A percentile compares a stretch with the other conserved stretches of the same genome.
phyloP scores from a whole-genome alignment of 2,797 vertebrate genomes.

The Phalloptychus januarius region DNA sequence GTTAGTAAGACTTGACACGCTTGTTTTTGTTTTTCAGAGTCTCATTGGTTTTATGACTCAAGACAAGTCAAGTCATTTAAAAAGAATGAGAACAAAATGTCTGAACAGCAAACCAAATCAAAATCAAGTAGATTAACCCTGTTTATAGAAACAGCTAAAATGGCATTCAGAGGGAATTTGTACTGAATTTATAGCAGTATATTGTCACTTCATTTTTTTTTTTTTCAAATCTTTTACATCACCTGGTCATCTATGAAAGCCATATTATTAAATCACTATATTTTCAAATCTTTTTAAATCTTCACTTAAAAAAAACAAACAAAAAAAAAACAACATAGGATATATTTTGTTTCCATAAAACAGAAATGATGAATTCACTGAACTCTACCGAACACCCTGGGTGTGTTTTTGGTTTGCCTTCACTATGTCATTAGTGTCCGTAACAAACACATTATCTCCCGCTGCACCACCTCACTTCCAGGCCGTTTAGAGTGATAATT shows the following conservation, averaged over 20 bases:
- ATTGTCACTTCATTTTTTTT: not conserved
- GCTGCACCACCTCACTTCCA: constrained; percentile 56
- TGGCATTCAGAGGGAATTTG: not conserved
- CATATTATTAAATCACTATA: not conserved
- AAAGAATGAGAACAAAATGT: not conserved
- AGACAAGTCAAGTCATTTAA: not conserved
- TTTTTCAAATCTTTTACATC: not conserved
- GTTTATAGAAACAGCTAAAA: not conserved
- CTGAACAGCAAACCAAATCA: not conserved
- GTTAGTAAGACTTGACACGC: not conserved
- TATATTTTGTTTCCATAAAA: constrained; percentile 37
- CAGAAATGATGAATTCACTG: constrained; percentile 24
- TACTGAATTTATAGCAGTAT: not conserved
- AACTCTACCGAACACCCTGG: constrained; percentile 55
- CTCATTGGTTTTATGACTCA: not conserved
- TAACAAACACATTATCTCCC: constrained; percentile 77
- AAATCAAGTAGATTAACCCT: not conserved
- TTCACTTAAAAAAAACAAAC: not conserved
- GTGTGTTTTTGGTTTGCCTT: constrained; percentile 66
- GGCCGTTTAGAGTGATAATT: constrained; percentile 73
- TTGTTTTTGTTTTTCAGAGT: not conserved
- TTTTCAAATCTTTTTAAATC: not conserved
- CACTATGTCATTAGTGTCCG: constrained; percentile 71
- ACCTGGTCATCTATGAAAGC: not conserved
- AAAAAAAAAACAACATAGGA: not conserved